Base-by-base conservation (phyloP, 1,140 invertebrate genomes). In the Pristionchus pacificus region DNA sequence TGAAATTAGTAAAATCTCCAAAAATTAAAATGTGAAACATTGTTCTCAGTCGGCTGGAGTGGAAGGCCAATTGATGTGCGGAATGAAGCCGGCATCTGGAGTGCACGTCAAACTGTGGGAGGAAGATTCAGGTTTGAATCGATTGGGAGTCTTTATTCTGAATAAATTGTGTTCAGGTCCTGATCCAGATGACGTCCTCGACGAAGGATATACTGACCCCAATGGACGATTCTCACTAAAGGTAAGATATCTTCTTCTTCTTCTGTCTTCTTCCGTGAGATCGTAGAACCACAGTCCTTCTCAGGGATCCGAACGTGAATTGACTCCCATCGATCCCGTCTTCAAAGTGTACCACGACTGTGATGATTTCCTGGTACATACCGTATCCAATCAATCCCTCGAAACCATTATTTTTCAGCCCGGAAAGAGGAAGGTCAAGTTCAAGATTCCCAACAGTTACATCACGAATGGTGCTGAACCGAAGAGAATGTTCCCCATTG, bases 331-430 rank as follows among this genome's bases (percentile, higher is more conserved):
- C 29, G 75, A 76, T 49, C 75, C 75, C 1, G 65, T 75, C 31
- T 72, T 76, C 65, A 76, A 76, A 64, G 66, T 76, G 2, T 76
- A 76, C 64, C 75, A 76, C 61, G 75, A 76, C 1, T 74, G 72
- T 69, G 72, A 74, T 58, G 72, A 74, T 49, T 49, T 49, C 38
- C 38, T 49, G 38, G 38, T 59, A 74, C 49, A 69, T 73, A 65
- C 13, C 2, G 10, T 24, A 24, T 32, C 15, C 3, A 25, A n/a
- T 71, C 28, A n/a, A 24, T 65, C 3, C 31, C 13, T 69, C n/a
- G 32, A 38, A 13, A 19, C n/a, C n/a, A n/a, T n/a, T 3, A 2
- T 33, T 6, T 74, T 67, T 66, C 68, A 74, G 71, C 74, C 74
- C 24, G 71, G 74, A 60, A 55, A 38, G 28, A 60, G 74, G 15